Base-by-base conservation (phyloP, 2,113 vertebrate species). In the Lagenorhynchus albirostris region DNA sequence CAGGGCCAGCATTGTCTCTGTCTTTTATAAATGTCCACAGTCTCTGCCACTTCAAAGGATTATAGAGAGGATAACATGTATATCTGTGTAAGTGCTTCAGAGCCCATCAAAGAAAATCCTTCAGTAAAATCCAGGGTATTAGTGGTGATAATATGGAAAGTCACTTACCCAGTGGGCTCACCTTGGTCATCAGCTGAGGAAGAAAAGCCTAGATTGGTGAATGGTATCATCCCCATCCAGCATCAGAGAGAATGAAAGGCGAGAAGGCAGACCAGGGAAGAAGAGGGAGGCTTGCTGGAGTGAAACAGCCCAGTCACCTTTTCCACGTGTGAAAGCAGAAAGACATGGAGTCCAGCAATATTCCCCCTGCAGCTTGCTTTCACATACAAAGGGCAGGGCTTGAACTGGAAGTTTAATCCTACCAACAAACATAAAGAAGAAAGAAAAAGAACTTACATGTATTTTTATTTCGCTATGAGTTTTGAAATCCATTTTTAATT, bases 1-100 rank as follows among this genome's bases (percentile, higher is more conserved):
- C 44, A 85, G 23, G 63, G 15, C 20, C 5, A 7, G 29, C 36
- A 63, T 82, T 23, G 41, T 91, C 63, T 88, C 76, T 76, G 47
- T 38, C n/a, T 92, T 91, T 98, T 93, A 84, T 92, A 80, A 88
- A 90, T 7, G 65, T 80, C 33, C 25, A 91, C 50, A 83, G 21
- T 50, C 44, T 88, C 58, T 80, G 41, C 41, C 44, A 95, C 29
- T 88, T 93, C 71, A 77, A 95, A 93, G 73, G 53, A 89, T 91
- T 76, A 89, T 73, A 96, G 50, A 84, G 8, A 63, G 44, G 18
- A 71, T 95, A 96, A 91, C 33, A 76, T 70, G 50, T 31, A 36
- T 84, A 79, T 84, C 63, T 36, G 41, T 90, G 29, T 90, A 80
- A 70, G 50, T 67, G 12, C 47, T 93, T 96, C 65, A 89, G 60